A percentile compares a stretch with the other conserved stretches of the same genome.
These are phyloP conservation scores for Malurus cyaneus DNA, from an alignment of 2,113 vertebrate species.

Conservation along the genomic window DNA sequence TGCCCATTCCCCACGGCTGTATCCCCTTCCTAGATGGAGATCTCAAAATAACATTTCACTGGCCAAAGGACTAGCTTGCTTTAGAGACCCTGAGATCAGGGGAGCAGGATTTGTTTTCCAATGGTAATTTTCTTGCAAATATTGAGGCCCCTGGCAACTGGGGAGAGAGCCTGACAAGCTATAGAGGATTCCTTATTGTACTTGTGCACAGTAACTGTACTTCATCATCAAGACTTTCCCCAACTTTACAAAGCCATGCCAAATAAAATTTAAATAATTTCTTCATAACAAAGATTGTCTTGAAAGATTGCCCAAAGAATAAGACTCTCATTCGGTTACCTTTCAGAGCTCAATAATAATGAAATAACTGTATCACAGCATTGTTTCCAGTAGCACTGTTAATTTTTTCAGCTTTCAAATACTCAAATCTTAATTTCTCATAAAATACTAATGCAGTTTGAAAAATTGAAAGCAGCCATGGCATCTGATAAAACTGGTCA, in stretches of 20 bases:
- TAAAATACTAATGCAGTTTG: neutral
- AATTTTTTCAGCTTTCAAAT: neutral
- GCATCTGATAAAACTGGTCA: neutral
- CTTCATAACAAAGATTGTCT: conserved; percentile 5
- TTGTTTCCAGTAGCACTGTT: neutral
- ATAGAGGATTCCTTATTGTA: neutral
- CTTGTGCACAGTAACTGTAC: neutral
- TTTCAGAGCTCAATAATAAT: neutral
- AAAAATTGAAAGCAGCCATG: neutral
- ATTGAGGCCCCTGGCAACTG: conserved; percentile 2
- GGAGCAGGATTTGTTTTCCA: conserved; percentile 21
- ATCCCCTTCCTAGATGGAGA: conserved; percentile 43
- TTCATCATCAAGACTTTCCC: neutral
- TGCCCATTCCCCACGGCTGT: conserved; percentile 2
- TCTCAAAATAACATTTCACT: conserved; percentile 57
- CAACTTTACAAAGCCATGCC: neutral
- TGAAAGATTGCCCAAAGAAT: neutral
- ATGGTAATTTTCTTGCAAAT: conserved; percentile 24
- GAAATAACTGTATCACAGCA: neutral
- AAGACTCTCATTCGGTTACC: neutral
- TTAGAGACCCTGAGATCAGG: neutral
- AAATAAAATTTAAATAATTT: conserved; percentile 15
- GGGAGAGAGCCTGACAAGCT: neutral
- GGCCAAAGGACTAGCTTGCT: neutral
- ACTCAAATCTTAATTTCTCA: neutral